These are phyloP conservation scores for Molorchus minor DNA, from an alignment of 2,888 invertebrate genomes.

Conservation along the genomic window DNA sequence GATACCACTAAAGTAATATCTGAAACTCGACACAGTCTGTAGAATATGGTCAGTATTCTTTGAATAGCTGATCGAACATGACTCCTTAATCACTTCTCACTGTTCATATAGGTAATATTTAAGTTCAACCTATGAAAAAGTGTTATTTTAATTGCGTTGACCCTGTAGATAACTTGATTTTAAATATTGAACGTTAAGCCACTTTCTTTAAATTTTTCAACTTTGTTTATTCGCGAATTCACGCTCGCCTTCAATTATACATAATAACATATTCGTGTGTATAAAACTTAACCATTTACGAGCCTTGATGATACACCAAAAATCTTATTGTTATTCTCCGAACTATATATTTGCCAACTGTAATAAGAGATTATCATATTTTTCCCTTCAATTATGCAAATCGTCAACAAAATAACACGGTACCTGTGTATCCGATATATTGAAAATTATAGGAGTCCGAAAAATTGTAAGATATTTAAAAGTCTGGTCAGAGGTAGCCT, in stretches of 20 bases:
- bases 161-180: no score
- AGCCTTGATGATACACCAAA: conserved; percentile 18
- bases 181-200: conserved; percentile 4
- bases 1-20: no score
- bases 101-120: no score
- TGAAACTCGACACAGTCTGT: no score
- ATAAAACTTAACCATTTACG: conserved; percentile 21
- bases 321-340: conserved; percentile 7
- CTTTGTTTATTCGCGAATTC: conserved; percentile 14
- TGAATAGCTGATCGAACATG: no score
- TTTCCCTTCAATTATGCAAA: conserved; percentile 20
- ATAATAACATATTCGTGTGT: conserved; percentile 7
- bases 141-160: no score
- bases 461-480: conserved; percentile 14
- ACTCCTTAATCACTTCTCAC: no score
- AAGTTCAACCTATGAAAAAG: no score
- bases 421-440: conserved; percentile 9
- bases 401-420: conserved; percentile 2
- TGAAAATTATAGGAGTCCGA: conserved; percentile 22
- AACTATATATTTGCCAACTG: conserved; percentile 14
- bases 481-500: conserved; percentile 12
- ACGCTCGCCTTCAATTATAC: conserved; percentile 12
- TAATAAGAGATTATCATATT: conserved; percentile 22
- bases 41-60: no score
- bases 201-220: conserved; percentile 13